phyloP scores from a whole-genome alignment of 2,888 invertebrate species.

The Mesoligia furuncula region DNA sequence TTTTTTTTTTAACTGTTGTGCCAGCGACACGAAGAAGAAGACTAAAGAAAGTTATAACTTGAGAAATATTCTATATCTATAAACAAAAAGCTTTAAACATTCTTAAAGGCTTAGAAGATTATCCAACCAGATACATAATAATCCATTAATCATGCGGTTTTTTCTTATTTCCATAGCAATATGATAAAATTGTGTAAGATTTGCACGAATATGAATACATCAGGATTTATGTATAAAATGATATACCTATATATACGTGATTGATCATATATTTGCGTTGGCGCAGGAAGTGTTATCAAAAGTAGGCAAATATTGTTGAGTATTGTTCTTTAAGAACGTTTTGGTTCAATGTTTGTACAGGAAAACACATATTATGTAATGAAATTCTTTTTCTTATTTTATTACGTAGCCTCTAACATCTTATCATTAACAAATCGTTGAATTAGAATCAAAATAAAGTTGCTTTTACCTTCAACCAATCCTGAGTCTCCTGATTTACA shows the following conservation, averaged over 20 bases:
- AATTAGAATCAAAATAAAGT: background rate
- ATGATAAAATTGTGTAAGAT: conserved; percentile 64
- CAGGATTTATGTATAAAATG: conserved; percentile 60
- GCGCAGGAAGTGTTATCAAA: conserved; percentile 71
- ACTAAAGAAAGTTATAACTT: background rate
- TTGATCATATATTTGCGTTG: conserved; percentile 68
- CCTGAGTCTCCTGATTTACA: background rate
- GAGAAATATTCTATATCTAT: background rate
- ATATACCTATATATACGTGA: conserved; percentile 64
- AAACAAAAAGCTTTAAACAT: background rate
- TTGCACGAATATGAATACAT: conserved; percentile 63
- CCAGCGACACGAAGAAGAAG: background rate
- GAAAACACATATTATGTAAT: background rate
- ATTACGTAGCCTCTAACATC: background rate
- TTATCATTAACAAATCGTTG: background rate
- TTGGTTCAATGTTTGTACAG: conserved; percentile 33
- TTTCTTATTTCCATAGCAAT: conserved; percentile 38
- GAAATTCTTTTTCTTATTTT: background rate
- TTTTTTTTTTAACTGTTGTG: background rate
- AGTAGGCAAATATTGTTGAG: conserved; percentile 66
- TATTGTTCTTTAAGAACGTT: conserved; percentile 64
- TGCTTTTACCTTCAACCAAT: background rate
- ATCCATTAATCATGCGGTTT: conserved; percentile 34
- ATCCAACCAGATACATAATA: conserved; percentile 4
- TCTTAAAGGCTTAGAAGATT: conserved; percentile 14